A percentile compares a stretch with the other conserved stretches of the same genome.
These are phyloP conservation scores for Mya arenaria DNA, from an alignment of 1,140 invertebrate species.

Conservation along the genomic window DNA sequence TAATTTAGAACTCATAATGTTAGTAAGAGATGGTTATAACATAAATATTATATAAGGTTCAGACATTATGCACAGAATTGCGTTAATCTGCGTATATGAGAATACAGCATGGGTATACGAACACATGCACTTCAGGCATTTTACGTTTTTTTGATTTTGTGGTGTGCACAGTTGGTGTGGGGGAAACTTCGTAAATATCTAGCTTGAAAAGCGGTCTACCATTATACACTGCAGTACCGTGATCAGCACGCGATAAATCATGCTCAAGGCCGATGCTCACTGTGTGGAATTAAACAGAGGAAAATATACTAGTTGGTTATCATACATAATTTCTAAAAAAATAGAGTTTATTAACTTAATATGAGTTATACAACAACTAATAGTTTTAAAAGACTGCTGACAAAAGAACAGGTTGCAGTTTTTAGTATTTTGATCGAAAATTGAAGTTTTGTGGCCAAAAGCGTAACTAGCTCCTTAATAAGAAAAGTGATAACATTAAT, in stretches of 20 bases:
- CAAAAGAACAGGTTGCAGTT: not conserved
- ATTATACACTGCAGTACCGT: not conserved
- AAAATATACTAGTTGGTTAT: not conserved
- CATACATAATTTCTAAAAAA: not conserved
- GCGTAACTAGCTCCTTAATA: no score
- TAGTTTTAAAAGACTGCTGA: not conserved
- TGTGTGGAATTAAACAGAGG: not conserved
- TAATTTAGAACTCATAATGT: no score
- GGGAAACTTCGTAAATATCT: not conserved
- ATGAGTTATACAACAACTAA: not conserved
- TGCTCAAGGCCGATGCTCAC: not conserved
- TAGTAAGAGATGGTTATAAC: no score
- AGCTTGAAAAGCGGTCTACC: constrained; percentile 36
- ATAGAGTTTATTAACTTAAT: not conserved
- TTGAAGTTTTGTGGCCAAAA: not conserved
- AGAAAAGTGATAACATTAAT: no score
- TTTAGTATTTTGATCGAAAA: not conserved
- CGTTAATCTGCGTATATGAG: no score
- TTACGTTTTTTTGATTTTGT: constrained; percentile 32
- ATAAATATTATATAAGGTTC: no score
- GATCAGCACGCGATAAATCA: not conserved
- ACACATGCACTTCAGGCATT: not conserved
- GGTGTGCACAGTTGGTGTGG: not conserved
- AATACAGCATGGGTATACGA: no score
- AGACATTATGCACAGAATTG: no score